Evolutionary conservation across 2,113 vertebrate species (phyloP), one percentile per base, ranked within the genome.

Genomic region (Oreochromis niloticus): DNA sequence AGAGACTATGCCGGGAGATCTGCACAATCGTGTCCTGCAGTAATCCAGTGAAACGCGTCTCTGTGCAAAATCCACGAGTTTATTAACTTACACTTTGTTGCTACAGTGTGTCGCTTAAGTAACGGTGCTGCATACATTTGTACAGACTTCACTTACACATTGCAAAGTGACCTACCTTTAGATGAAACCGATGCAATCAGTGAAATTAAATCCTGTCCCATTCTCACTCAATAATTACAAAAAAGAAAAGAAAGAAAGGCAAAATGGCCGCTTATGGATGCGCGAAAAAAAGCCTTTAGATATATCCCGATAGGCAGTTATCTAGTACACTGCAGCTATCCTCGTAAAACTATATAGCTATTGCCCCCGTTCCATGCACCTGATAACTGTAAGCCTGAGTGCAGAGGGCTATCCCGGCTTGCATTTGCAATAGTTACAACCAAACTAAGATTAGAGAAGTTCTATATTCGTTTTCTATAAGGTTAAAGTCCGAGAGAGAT

Each of bases 301-400:
- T 78, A 71, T 27, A 83, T 91, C 88, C 91, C 81, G 88, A 82
- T 24, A 82, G 80, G 81, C 88, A 85, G 54, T 84, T 90, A 85
- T 89, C 91, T 89, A 59, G 81, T 30, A 30, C 87, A 83, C 91
- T 93, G 93, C 94, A 91, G 92, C 56, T 87, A 78, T 92, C 90
- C 86, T 87, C 84, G 85, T 83, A 75, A 92, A 95, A 94, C 90
- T 93, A 93, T 86, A 93, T 10, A 82, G 85, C 89, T 91, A 85
- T 85, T 94, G 92, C 89, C 89, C 93, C 83, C 91, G 86, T 93
- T 94, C 61, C 79, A 43, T 90, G 87, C 91, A 90, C 89, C 93
- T 90, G 86, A 84, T 61, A 84, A 71, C 80, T 86, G 84, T 85
- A 80, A 88, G 66, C 83, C 87, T 27, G 85, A 30, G 84, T 71